phyloP scores from a whole-genome alignment of 2,888 invertebrate species.

The Uloborus plumipes region DNA sequence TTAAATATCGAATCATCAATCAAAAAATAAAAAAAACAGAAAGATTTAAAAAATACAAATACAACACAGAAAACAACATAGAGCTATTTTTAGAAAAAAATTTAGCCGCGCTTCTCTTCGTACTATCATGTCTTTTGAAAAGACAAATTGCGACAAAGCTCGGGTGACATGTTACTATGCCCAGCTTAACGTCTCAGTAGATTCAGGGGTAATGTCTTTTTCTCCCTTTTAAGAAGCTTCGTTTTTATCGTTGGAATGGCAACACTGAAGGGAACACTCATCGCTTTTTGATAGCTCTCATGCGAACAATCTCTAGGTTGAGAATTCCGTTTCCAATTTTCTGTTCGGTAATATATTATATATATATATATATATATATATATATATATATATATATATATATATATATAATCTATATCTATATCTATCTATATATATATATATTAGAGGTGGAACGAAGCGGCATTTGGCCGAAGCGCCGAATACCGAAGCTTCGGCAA shows the following conservation, averaged over 20 bases:
- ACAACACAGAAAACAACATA: neutral
- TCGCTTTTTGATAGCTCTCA: no score
- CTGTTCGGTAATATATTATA: neutral
- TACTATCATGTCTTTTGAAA: neutral
- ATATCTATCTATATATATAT: no score
- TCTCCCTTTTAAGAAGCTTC: neutral
- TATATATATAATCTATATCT: no score
- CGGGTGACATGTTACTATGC: slow-evolving; percentile 32
- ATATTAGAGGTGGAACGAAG: no score
- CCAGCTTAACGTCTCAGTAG: slow-evolving; percentile 43
- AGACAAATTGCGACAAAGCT: slow-evolving; percentile 54
- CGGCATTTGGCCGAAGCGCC: no score
- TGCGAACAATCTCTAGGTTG: no score
- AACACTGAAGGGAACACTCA: slow-evolving; percentile 4
- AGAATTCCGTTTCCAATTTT: no score
- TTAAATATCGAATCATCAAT: no score
- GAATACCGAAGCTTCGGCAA: no score
- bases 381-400: slow-evolving; percentile 8
- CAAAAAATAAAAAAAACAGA: no score
- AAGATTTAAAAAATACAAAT: no score
- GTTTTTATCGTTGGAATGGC: slow-evolving; percentile 27
- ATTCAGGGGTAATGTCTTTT: slow-evolving; percentile 22
- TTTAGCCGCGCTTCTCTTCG: neutral
- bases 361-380: slow-evolving; percentile 8
- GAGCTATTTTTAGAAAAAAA: slow-evolving; percentile 1